These are phyloP conservation scores for Sclerodermus sp. DNA, from an alignment of 2,888 invertebrate species.

Conservation along the genomic window DNA sequence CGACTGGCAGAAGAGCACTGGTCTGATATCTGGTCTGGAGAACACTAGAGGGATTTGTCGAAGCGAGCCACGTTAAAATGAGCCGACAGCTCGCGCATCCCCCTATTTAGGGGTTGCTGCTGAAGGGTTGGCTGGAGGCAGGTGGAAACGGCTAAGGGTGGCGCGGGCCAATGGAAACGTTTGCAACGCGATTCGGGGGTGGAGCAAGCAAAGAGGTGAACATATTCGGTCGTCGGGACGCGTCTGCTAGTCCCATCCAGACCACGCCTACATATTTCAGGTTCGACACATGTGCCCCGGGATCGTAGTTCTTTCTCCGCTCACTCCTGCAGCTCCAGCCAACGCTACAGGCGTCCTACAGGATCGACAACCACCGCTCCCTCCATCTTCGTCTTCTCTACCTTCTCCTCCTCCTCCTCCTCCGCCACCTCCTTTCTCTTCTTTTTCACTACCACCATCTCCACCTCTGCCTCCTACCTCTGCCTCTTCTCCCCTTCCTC, in stretches of 20 bases:
- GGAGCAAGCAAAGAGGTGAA: slow-evolving; percentile 51
- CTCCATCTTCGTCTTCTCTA: slow-evolving; percentile 17
- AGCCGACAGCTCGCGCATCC: slow-evolving; percentile 44
- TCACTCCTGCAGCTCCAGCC: slow-evolving; percentile 17
- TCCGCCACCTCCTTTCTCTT: slow-evolving; percentile 8
- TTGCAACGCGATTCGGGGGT: slow-evolving; percentile 44
- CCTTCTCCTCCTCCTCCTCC: slow-evolving; percentile 10
- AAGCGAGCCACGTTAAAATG: slow-evolving; percentile 53
- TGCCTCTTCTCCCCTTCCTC: slow-evolving; percentile 18
- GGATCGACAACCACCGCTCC: slow-evolving; percentile 5
- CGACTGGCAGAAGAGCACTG: background rate
- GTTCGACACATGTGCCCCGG: slow-evolving; percentile 57
- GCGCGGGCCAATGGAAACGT: slow-evolving; percentile 48
- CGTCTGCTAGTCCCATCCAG: slow-evolving; percentile 52
- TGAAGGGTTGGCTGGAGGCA: slow-evolving; percentile 39
- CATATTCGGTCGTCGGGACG: slow-evolving; percentile 55
- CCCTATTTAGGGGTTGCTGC: slow-evolving; percentile 51
- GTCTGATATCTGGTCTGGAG: background rate
- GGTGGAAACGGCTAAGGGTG: slow-evolving; percentile 54
- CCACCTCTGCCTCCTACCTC: slow-evolving; percentile 7
- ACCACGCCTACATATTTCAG: slow-evolving; percentile 59
- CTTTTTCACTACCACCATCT: slow-evolving; percentile 18
- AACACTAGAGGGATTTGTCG: slow-evolving; percentile 1
- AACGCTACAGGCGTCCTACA: slow-evolving; percentile 15
- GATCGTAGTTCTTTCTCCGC: slow-evolving; percentile 23